Evolutionary conservation across 1,140 invertebrate species (phyloP), one percentile per base, ranked within the genome.

Genomic region (Drosophila bocki): DNA sequence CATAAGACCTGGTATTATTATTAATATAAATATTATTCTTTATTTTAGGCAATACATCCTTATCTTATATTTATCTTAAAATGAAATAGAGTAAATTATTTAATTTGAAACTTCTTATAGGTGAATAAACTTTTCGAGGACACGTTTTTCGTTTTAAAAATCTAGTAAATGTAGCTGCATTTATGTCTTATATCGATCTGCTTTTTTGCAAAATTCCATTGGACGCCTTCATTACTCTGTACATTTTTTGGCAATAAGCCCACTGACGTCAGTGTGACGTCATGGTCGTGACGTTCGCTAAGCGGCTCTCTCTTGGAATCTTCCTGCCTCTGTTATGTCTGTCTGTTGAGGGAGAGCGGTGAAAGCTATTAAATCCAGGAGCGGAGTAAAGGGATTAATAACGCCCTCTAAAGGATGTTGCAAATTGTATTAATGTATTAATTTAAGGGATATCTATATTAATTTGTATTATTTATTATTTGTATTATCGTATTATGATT

Each of bases 201-300:
- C 4, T 7, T 33, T 61, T 51, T 72, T 42, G 70, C 54, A 51
- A 33, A 37, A 59, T 51, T 71, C 22, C 65, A 7, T 19, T 37
- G 47, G 37, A 44, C 62, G 47, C 61, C 26, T 51, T 65, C 11
- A 32, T 50, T 42, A 17, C 45, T 44, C n/a, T 47, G 15, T 19
- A 68, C 2, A 13, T 39, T 76, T 44, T 78, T 78, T 78, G 75
- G 75, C 75, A 71, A 58, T 56, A 44, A 51, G 85, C 60, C 61
- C 51, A 17, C 81, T 90, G 82, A 88, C 84, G 84, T 88, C 84
- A 88, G 62, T 44, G 60, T 88, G 80, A 84, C 78, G 81, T 90
- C 85, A 88, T 44, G 45, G 86, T 67, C 57, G 29, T 88, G 85
- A 88, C 85, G 85, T 88, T 37, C 56, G 48, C 41, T 42, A 13